phyloP scores from a whole-genome alignment of 1,140 invertebrate genomes.

The Cydia amplana region DNA sequence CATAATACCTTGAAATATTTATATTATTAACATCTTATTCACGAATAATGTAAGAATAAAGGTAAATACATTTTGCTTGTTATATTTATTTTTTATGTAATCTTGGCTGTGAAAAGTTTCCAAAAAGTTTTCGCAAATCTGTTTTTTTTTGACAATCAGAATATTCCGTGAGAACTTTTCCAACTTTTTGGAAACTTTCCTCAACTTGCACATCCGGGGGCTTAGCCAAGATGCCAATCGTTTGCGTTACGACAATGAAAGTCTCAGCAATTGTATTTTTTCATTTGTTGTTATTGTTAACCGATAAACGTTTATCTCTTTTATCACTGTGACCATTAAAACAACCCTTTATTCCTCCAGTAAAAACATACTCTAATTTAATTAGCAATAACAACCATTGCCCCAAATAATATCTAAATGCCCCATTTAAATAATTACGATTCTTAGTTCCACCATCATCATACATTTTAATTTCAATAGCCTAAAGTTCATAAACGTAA shows the following conservation, averaged over 20 bases:
- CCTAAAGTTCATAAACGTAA: slow-evolving; percentile 1
- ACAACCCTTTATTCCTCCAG: background rate
- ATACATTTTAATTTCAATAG: slow-evolving; percentile 11
- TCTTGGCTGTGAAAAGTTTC: too few relatives aligned
- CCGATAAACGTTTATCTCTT: background rate
- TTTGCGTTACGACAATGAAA: too few relatives aligned
- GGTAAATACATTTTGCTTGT: slow-evolving; percentile 71
- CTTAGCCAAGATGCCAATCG: too few relatives aligned
- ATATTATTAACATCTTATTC: slow-evolving; percentile 58
- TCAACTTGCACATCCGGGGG: too few relatives aligned
- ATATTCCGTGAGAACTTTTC: too few relatives aligned
- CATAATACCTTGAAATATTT: too few relatives aligned
- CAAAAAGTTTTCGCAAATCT: too few relatives aligned
- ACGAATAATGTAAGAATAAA: slow-evolving; percentile 66
- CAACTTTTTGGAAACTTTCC: too few relatives aligned
- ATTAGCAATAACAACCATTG: background rate
- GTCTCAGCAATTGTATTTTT: too few relatives aligned
- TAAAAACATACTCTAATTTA: background rate
- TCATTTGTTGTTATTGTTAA: too few relatives aligned
- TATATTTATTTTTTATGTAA: slow-evolving; percentile 44
- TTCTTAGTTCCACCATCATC: background rate
- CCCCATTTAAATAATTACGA: background rate
- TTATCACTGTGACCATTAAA: background rate
- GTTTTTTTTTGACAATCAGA: too few relatives aligned
- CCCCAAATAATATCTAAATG: background rate